Evolutionary conservation across 2,888 invertebrate species (phyloP), one percentile per base, ranked within the genome.

Genomic region (Thereva unica): DNA sequence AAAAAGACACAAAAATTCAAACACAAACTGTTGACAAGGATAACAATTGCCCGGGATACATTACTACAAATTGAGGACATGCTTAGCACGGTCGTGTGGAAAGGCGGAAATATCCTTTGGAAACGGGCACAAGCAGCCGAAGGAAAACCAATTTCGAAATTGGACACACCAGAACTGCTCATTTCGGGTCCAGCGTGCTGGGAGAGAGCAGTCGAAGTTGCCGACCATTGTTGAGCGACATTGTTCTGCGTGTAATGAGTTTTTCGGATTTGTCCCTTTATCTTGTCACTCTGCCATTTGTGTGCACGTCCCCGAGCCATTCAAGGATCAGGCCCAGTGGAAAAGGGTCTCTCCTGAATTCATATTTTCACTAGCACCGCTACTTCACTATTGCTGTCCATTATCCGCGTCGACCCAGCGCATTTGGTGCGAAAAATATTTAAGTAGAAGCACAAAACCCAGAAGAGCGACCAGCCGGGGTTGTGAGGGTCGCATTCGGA

Each of bases 401-500:
- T 59, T 47, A 59, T 47, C 35, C 8, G 37, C 45, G 9, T 35
- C n/a, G 38, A 45, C 50, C 34, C 40, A 41, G 41, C 41, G 50
- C 34, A 38, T 59, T 41, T 9, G 9, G 55, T 34, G 9, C n/a
- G 9, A 23, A 23, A 23, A 23, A 23, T 23, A 23, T 23, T 23
- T 23, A 23, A 23, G 23, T 23, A 23, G 23, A 23, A 23, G 8
- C 23, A 1, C 8, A 12, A n/a, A 12, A 47, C 23, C 41, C 40
- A 50, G 5, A 5, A 6, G 38, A 34, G 12, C 12, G 7, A n/a
- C 12, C n/a, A 59, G 5, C 34, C 45, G 2, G 72, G 75, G 72
- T 74, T 74, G 73, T 73, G 72, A 70, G 70, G 67, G 73, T 69
- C 69, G 71, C 71, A 75, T 70, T 73, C 73, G 38, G 41, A 8